Evolutionary conservation across 64 coral and sea anemone genomes (phyloP).

Genomic region (Montipora sp.): DNA sequence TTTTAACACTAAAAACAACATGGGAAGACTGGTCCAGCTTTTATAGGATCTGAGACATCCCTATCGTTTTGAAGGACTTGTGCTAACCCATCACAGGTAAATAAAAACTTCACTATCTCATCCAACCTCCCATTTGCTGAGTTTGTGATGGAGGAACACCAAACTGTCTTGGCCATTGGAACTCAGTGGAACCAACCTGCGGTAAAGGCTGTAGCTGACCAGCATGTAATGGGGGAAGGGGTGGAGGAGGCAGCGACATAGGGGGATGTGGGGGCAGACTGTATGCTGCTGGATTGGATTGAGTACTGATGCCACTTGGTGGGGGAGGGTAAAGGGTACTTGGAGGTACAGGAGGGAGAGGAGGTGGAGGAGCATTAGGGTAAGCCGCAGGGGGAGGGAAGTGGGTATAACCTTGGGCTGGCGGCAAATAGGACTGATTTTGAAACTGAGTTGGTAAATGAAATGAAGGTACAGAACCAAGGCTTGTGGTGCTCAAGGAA

Average conservation of each 20-base stretch:
- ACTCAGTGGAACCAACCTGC: constrained; percentile 63
- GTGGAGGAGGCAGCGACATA: constrained; percentile 66
- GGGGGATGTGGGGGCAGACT: constrained; percentile 48
- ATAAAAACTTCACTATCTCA: constrained; percentile 63
- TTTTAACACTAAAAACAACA: too few relatives aligned
- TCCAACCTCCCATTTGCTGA: constrained; percentile 92
- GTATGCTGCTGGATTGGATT: constrained; percentile 78
- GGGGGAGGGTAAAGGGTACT: constrained; percentile 75
- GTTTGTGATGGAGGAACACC: constrained; percentile 73
- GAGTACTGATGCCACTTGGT: constrained; percentile 54
- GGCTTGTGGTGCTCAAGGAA: not conserved
- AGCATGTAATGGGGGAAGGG: constrained; percentile 74
- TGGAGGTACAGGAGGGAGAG: constrained; percentile 34
- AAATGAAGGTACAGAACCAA: constrained; percentile 41
- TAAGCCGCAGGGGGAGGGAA: constrained; percentile 41
- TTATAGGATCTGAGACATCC: not conserved
- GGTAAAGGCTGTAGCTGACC: constrained; percentile 53
- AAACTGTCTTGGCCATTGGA: constrained; percentile 86
- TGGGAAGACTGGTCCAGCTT: not conserved
- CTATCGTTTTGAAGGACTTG: not conserved
- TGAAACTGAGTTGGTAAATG: constrained; percentile 48
- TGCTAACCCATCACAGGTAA: not conserved
- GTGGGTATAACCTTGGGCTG: constrained; percentile 59
- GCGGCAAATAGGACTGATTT: constrained; percentile 49
- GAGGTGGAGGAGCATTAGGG: constrained; percentile 51